Evolutionary conservation across 2,797 vertebrate genomes (phyloP), one percentile per base, ranked within the genome.

Genomic region (Eulemur coronatus): DNA sequence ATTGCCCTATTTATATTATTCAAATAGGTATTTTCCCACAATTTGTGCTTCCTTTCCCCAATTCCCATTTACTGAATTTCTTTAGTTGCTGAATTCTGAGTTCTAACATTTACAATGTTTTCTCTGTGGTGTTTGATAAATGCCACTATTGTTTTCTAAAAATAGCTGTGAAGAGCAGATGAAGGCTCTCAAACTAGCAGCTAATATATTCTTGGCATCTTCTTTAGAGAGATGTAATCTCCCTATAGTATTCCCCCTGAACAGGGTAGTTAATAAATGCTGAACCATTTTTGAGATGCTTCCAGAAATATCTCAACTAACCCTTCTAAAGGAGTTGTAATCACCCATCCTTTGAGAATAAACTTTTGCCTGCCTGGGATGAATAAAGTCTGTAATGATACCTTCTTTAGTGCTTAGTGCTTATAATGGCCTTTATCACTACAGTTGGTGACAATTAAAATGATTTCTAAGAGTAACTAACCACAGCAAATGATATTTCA

Each of bases 61-160:
- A 8, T 88, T 80, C 55, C 43, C 12, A 46, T 26, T 38, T 65
- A 86, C 17, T 78, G 59, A 57, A 69, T 88, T 59, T 91, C 76
- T 86, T 85, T 50, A 86, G 61, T 61, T 89, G 63, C 89, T 82
- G 50, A 57, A 59, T 69, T 96, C 69, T 94, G 46, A 91, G 52
- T 94, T 84, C 73, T 50, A 84, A n/a, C 28, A 87, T 65, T 75
- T 78, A 63, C 33, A 46, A 12, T 75, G 28, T 89, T 85, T 81
- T 95, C 76, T 89, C 59, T 17, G 17, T 73, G 28, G 7, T 75
- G 2, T 67, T 89, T 97, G 69, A 43, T 91, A 84, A 94, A 65
- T 69, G 41, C 46, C 92, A 82, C 48, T n/a, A 59, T 46, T 96
- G 14, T 86, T 93, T 89, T 90, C 91, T 94, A 90, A 97, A 95